These are phyloP conservation scores for Ferdinandea cuprea DNA, from an alignment of 2,888 invertebrate genomes.

Conservation along the genomic window DNA sequence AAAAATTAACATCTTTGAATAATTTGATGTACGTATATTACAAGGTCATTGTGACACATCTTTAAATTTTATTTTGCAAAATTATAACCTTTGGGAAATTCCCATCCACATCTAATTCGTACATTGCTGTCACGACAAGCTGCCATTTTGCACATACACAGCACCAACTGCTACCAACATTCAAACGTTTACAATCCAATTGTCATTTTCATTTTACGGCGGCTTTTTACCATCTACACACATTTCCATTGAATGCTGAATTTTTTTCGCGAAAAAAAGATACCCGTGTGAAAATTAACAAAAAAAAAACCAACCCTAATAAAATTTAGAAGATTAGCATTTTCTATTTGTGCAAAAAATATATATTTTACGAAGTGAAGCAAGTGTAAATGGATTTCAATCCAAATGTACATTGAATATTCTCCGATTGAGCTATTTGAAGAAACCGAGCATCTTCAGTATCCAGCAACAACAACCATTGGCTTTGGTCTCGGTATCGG, in stretches of 20 bases:
- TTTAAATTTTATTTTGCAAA: too few species aligned
- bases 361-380: constrained; percentile 14
- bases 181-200: constrained; percentile 24
- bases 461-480: constrained; percentile 44
- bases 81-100: too few species aligned
- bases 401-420: constrained; percentile 72
- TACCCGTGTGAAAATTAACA: not conserved
- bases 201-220: constrained; percentile 72
- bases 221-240: constrained; percentile 64
- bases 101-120: constrained; percentile 22
- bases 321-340: not conserved
- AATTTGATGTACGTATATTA: too few species aligned
- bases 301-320: not conserved
- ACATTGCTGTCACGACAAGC: too few species aligned
- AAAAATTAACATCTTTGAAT: too few species aligned
- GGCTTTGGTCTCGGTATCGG: constrained; percentile 40
- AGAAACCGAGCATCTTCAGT: constrained; percentile 65
- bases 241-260: constrained; percentile 9
- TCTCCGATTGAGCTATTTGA: constrained; percentile 66
- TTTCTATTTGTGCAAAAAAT: constrained; percentile 1
- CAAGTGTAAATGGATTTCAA: constrained; percentile 66
- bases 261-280: constrained; percentile 50
- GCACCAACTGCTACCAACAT: constrained; percentile 38
- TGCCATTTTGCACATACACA: not conserved
- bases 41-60: too few species aligned